Evolutionary conservation across 2,888 invertebrate genomes (phyloP).

Genomic region (Leptopilina drosophilae): DNA sequence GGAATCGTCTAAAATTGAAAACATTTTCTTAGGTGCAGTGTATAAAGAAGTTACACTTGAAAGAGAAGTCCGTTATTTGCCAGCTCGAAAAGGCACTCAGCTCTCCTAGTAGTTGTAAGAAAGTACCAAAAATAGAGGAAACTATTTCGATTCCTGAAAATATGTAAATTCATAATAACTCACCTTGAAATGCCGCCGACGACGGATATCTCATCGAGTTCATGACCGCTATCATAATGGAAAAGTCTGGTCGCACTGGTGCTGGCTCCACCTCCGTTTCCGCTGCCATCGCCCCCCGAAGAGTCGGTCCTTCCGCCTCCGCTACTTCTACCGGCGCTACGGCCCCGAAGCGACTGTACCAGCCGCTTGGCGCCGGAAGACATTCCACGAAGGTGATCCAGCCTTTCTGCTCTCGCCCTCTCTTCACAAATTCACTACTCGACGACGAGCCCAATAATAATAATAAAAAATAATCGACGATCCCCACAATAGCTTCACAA

Average conservation of each 20-base stretch:
- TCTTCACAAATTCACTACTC: conserved; percentile 47
- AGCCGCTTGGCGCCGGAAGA: conserved; percentile 77
- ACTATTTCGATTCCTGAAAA: too few species aligned
- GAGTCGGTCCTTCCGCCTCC: conserved; percentile 60
- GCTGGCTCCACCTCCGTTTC: conserved; percentile 66
- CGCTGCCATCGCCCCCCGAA: conserved; percentile 63
- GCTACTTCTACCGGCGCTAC: conserved; percentile 65
- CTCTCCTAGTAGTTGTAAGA: too few species aligned
- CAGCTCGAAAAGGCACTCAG: too few species aligned
- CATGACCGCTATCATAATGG: conserved; percentile 76
- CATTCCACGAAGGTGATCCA: conserved; percentile 77
- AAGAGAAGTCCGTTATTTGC: too few species aligned
- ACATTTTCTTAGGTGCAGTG: too few species aligned
- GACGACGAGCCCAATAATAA: conserved; percentile 42
- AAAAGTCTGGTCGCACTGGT: conserved; percentile 73
- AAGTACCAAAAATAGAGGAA: too few species aligned
- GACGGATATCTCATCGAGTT: conserved; percentile 79
- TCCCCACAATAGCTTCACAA: conserved; percentile 3
- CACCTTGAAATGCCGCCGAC: conserved; percentile 63
- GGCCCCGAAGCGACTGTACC: conserved; percentile 77
- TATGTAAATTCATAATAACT: conserved; percentile 36
- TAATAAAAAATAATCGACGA: neutral
- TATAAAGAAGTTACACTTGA: too few species aligned
- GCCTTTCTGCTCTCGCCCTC: conserved; percentile 67
- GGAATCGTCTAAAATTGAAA: too few species aligned